phyloP scores from a whole-genome alignment of 2,888 invertebrate species.

The Rhimphoctona megacephalus region DNA sequence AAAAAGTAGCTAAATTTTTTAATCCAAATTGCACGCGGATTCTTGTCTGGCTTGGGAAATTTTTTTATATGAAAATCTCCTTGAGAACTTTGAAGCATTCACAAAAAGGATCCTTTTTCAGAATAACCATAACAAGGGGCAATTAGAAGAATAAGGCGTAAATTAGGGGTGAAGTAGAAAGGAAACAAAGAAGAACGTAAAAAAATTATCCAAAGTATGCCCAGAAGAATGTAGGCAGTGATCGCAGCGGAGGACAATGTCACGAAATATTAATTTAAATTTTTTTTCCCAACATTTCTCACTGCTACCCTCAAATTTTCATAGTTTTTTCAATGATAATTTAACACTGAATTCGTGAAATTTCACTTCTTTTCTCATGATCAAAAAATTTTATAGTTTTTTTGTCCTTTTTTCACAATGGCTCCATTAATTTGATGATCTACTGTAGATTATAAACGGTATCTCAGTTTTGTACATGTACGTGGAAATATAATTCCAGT shows the following conservation, averaged over 20 bases:
- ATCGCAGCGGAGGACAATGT: not conserved
- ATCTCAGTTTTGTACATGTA: slow-evolving; percentile 37
- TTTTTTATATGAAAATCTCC: not conserved
- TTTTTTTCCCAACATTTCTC: not conserved
- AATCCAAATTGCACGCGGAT: not conserved
- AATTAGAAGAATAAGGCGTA: too few species aligned
- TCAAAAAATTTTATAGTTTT: not conserved
- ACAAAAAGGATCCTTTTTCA: not conserved
- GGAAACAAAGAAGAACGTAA: not conserved
- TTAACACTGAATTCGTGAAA: too few species aligned
- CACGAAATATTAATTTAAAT: not conserved
- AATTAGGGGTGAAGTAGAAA: not conserved
- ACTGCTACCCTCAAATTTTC: not conserved
- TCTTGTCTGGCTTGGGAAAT: not conserved
- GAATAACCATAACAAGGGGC: too few species aligned
- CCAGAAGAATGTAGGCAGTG: not conserved
- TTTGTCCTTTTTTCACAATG: not conserved
- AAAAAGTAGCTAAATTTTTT: not conserved
- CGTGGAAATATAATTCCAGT: slow-evolving; percentile 22
- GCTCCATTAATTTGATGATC: not conserved
- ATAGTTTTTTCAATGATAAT: too few species aligned
- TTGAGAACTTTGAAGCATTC: not conserved
- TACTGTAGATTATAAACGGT: not conserved
- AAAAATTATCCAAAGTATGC: not conserved
- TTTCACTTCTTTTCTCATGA: not conserved